phyloP scores from a whole-genome alignment of 2,888 invertebrate species.

The Pyrrhosoma nymphula region DNA sequence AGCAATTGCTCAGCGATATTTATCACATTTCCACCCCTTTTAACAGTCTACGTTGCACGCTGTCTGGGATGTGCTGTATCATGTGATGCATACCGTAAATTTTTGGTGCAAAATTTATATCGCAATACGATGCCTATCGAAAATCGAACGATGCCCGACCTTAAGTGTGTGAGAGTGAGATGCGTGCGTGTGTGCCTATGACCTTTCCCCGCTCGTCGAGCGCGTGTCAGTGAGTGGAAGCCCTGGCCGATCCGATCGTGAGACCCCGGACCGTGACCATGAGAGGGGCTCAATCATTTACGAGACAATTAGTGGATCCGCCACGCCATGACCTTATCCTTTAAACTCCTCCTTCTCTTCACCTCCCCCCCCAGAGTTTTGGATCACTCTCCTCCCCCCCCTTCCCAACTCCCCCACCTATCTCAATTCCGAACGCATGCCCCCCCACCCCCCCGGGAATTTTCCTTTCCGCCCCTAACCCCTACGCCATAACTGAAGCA shows the following conservation, averaged over 20 bases:
- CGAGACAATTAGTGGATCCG: constrained; percentile 18
- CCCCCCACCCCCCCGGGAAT: no score
- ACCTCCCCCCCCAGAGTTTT: neutral
- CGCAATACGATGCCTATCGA: no score
- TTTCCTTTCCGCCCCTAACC: neutral
- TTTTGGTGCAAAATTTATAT: no score
- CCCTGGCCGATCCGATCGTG: neutral
- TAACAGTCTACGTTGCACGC: no score
- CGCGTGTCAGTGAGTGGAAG: neutral
- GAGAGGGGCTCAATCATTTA: constrained; percentile 12
- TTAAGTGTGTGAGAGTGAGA: no score
- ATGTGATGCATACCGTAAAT: no score
- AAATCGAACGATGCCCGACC: no score
- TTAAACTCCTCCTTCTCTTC: neutral
- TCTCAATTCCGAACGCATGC: neutral
- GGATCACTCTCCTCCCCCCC: neutral
- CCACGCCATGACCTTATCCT: neutral
- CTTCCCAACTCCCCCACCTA: neutral
- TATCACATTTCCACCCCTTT: no score
- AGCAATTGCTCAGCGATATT: no score
- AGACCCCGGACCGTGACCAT: neutral
- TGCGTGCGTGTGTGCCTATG: neutral
- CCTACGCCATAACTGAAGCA: neutral
- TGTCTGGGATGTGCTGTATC: no score
- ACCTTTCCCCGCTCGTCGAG: neutral